Percentiles rank a stretch among this genome's conserved stretches.
phyloP scores from a whole-genome alignment of 2,113 vertebrate species.

The Aphyosemion australe region DNA sequence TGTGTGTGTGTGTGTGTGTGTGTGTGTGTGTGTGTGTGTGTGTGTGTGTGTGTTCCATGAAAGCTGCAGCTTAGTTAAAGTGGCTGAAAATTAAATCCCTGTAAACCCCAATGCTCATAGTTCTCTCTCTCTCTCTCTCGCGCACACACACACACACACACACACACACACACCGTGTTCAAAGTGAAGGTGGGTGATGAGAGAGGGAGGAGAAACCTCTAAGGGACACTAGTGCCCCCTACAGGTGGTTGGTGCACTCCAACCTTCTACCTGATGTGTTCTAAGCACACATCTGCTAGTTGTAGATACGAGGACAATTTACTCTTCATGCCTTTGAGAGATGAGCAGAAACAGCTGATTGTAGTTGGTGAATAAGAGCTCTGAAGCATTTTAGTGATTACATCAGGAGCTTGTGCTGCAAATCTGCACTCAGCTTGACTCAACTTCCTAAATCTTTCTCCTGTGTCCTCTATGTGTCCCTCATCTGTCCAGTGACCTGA shows the following conservation, averaged over 20 bases:
- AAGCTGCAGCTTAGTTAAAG: slow-evolving; percentile 51
- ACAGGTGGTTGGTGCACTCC: slow-evolving; percentile 36
- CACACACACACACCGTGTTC: no score
- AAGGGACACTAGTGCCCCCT: slow-evolving; percentile 65
- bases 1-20: slow-evolving; percentile 3
- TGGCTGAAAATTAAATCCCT: slow-evolving; percentile 60
- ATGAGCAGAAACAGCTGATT: slow-evolving; percentile 42
- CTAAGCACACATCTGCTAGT: slow-evolving; percentile 34
- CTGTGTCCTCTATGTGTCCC: slow-evolving; percentile 9
- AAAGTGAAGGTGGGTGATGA: slow-evolving; percentile 14
- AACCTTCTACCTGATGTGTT: slow-evolving; percentile 24
- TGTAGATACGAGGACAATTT: slow-evolving; percentile 31
- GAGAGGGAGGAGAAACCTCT: slow-evolving; percentile 27
- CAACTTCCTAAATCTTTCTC: slow-evolving; percentile 27
- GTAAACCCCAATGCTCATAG: slow-evolving; percentile 34
- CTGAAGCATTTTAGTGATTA: slow-evolving; percentile 47
- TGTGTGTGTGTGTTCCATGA: slow-evolving; percentile 6
- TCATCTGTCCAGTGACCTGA: slow-evolving; percentile 86
- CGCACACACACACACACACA: background rate
- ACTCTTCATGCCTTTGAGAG: slow-evolving; percentile 30
- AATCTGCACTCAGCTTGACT: slow-evolving; percentile 43
- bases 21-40: background rate
- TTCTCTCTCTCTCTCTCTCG: background rate
- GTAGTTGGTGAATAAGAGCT: slow-evolving; percentile 32
- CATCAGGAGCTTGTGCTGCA: slow-evolving; percentile 53